Percentiles rank a stretch among this genome's conserved stretches.
Evolutionary conservation across 2,113 vertebrate species (phyloP).

Genomic region (Probosciger aterrimus): DNA sequence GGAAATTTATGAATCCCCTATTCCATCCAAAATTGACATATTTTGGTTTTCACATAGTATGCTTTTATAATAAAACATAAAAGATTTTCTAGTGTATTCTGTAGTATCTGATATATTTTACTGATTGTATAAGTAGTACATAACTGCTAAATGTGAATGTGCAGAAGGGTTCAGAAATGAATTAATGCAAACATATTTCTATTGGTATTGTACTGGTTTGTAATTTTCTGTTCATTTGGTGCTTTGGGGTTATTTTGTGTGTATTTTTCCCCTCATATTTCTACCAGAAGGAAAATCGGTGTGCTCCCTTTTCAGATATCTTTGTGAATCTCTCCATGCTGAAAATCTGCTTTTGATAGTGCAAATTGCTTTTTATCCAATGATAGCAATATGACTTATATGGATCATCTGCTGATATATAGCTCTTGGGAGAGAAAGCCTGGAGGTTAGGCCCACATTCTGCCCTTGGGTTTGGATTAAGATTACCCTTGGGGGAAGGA

Average conservation of each 20-base stretch:
- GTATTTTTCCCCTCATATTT: not conserved
- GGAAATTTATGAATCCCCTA: not conserved
- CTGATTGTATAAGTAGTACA: not conserved
- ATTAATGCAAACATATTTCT: not conserved
- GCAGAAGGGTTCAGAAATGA: not conserved
- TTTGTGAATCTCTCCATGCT: not conserved
- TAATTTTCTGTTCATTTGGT: not conserved
- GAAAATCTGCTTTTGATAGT: not conserved
- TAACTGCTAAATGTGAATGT: not conserved
- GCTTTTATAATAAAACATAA: not conserved
- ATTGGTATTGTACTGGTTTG: not conserved
- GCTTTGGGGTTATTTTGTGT: not conserved
- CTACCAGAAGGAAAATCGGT: not conserved
- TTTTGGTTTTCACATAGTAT: not conserved
- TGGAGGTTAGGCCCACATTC: not conserved
- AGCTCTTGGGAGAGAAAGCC: not conserved
- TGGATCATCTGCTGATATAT: not conserved
- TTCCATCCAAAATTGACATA: not conserved
- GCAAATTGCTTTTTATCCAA: not conserved
- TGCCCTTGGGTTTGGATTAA: slow-evolving; percentile 26
- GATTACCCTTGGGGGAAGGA: slow-evolving; percentile 1
- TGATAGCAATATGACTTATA: not conserved
- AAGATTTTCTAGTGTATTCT: not conserved
- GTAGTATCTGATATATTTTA: not conserved
- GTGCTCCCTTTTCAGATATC: not conserved